Percentiles rank a stretch among this genome's conserved stretches.
Evolutionary conservation across 2,113 vertebrate species (phyloP).

Genomic region (Naja naja): DNA sequence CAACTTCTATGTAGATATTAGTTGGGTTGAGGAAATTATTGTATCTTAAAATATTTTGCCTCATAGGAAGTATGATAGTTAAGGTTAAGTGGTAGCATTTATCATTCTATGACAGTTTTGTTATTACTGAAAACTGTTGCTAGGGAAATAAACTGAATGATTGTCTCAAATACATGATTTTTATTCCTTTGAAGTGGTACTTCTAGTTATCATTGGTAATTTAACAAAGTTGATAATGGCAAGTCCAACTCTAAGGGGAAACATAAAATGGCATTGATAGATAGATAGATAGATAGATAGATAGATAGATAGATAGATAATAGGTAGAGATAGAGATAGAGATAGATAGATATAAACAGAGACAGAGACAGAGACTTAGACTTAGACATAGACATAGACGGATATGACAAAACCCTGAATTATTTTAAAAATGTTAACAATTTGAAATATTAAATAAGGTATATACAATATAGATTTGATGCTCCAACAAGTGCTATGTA

Average conservation of each 20-base stretch:
- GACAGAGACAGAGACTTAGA: too few relatives aligned
- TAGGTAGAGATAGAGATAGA: too few relatives aligned
- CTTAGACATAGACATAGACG: background rate
- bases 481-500: background rate
- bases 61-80: background rate
- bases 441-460: background rate
- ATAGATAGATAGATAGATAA: too few relatives aligned
- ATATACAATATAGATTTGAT: background rate
- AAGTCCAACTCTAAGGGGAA: slow-evolving; percentile 10
- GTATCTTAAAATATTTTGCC: background rate
- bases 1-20: background rate
- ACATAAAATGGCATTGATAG: background rate
- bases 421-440: background rate
- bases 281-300: too few relatives aligned
- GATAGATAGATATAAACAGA: too few relatives aligned
- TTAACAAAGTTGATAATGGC: slow-evolving; percentile 12
- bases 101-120: slow-evolving; percentile 1
- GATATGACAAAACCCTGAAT: background rate
- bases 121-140: slow-evolving; percentile 1
- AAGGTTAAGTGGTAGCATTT: slow-evolving; percentile 6
- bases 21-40: background rate
- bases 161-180: background rate
- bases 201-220: background rate
- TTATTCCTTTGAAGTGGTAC: background rate
- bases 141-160: slow-evolving; percentile 6